These are phyloP conservation scores for Pseudopipra pipra DNA, from an alignment of 2,113 vertebrate genomes.

Conservation along the genomic window DNA sequence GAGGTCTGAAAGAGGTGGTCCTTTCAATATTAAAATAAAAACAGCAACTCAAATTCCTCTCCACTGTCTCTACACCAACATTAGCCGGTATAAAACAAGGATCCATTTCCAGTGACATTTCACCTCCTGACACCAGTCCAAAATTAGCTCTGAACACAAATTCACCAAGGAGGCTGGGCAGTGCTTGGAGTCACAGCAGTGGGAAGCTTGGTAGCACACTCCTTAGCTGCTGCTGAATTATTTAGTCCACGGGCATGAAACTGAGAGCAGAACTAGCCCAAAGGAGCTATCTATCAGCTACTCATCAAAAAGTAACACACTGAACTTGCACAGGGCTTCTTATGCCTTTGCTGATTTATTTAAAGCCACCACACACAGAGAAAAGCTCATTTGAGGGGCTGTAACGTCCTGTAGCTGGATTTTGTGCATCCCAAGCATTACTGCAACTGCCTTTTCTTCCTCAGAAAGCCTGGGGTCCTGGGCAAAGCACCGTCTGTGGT, in stretches of 20 bases:
- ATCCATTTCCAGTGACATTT: background rate
- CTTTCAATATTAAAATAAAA: background rate
- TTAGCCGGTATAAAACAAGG: background rate
- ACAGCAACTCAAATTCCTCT: rapidly evolving
- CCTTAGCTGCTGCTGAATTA: background rate
- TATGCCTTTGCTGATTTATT: background rate
- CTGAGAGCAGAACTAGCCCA: background rate
- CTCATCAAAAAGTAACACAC: background rate
- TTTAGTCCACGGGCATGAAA: background rate
- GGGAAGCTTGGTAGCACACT: background rate
- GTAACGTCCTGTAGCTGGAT: background rate
- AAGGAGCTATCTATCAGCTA: background rate
- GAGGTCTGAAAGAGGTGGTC: background rate
- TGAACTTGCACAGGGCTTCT: background rate
- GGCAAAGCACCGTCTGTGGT: background rate
- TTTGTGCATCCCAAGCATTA: background rate
- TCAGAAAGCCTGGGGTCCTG: background rate
- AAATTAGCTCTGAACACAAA: background rate
- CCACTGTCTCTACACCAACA: background rate
- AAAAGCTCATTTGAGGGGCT: background rate
- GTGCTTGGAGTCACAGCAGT: rapidly evolving
- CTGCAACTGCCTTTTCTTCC: background rate
- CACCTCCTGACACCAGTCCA: background rate
- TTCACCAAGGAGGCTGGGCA: rapidly evolving
- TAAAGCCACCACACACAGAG: background rate